phyloP scores from a whole-genome alignment of 2,113 vertebrate species.

The Phycodurus eques region DNA sequence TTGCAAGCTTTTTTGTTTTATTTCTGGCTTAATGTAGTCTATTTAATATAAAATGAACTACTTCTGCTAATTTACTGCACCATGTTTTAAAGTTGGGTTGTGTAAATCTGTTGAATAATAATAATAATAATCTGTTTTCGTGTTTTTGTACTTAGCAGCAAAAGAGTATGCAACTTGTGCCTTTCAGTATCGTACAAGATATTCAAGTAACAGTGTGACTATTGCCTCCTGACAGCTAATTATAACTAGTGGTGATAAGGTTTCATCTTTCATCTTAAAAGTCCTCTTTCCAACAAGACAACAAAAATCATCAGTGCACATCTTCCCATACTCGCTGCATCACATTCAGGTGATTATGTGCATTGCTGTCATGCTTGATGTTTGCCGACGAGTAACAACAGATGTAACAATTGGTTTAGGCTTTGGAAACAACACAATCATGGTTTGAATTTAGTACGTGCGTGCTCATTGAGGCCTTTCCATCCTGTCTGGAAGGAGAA shows the following conservation, averaged over 20 bases:
- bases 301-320: background rate
- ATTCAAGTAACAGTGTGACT: background rate
- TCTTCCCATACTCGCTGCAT: background rate
- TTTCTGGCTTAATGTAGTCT: background rate
- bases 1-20: no score
- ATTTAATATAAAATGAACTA: background rate
- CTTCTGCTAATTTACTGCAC: background rate
- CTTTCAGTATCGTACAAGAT: background rate
- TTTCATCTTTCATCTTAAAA: background rate
- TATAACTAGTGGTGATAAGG: background rate
- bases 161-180: background rate
- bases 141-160: background rate
- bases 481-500: constrained; percentile 22
- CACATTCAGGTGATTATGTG: no score
- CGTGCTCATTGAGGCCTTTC: constrained; percentile 26
- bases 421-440: background rate
- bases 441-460: constrained; percentile 4
- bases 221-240: background rate
- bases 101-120: background rate
- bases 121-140: background rate
- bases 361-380: background rate
- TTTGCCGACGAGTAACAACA: background rate
- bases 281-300: background rate
- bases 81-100: background rate
- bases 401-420: background rate